Base-by-base conservation (phyloP, 1,140 invertebrate genomes). In the Zeugodacus cucurbitae region DNA sequence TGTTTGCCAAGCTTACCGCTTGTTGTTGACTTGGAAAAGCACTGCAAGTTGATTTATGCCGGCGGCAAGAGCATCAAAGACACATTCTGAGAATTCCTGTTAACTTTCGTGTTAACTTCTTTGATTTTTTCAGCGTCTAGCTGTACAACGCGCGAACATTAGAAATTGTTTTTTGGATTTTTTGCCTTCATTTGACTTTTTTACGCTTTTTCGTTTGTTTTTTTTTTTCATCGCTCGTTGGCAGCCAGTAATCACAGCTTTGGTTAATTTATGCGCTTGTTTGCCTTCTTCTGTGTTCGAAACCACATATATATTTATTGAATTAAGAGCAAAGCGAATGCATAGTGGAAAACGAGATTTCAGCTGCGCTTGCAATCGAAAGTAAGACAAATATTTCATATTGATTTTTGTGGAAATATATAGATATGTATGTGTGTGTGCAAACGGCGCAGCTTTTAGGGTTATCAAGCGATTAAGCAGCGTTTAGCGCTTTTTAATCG, bases 81-180 rank as follows among this genome's bases (percentile, higher is more conserved):
- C 34, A 74, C 34, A 74, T 74, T 74, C 67, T 74, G 41, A 37
- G 67, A 74, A 74, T 74, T 74, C 67, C 67, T 32, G 67, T 74
- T 74, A 41, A 74, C 67, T 74, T 74, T 74, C 67, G 67, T 41
- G 67, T 32, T 37, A 74, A 67, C 64, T 34, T 74, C 34, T 41
- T 8, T 10, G 0, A 22, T 37, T 74, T 74, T 74, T 74, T 37
- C 4, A 74, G 67, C 34, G 67, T 74, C 67, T 74, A n/a, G 64
- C 32, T 29, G 10, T 29, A 67, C 64, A 34, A 67, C 26, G 0
- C 32, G n/a, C 58, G 26, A 62, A 62, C n/a, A 26, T 10, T 62
- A 62, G 58, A 62, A 62, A 59, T 17, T 34, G 41, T 8, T 41
- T 74, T 74, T 17, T 17, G 67, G 6, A 20, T 0, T 74, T 22